phyloP scores from a whole-genome alignment of 2,888 invertebrate species.

The Punctoribates punctum region DNA sequence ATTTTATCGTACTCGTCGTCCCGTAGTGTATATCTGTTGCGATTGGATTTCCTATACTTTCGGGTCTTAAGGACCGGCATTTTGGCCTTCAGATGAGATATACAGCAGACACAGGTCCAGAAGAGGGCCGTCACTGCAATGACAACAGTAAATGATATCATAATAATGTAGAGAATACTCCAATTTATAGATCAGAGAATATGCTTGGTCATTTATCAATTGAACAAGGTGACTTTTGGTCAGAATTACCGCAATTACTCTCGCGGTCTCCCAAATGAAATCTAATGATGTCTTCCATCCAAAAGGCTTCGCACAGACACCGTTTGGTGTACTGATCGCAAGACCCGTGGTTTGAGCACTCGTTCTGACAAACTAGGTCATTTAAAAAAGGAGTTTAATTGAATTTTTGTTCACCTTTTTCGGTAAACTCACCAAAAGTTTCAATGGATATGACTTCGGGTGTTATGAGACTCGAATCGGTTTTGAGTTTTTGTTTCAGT shows the following conservation, averaged over 20 bases:
- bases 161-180: slow-evolving; percentile 87
- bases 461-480: slow-evolving; percentile 68
- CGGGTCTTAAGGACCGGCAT: background rate
- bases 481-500: slow-evolving; percentile 65
- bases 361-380: slow-evolving; percentile 83
- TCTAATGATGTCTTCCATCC: slow-evolving; percentile 82
- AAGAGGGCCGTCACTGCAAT: slow-evolving; percentile 48
- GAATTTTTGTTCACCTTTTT: background rate
- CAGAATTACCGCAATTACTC: slow-evolving; percentile 71
- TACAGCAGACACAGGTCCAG: slow-evolving; percentile 34
- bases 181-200: slow-evolving; percentile 63
- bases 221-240: no score
- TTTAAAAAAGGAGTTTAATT: slow-evolving; percentile 16
- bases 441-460: slow-evolving; percentile 72
- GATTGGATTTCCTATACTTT: slow-evolving; percentile 50
- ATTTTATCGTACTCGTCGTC: slow-evolving; percentile 52
- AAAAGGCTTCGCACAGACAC: slow-evolving; percentile 89
- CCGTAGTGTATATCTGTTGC: slow-evolving; percentile 53
- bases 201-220: no score
- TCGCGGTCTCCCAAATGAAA: slow-evolving; percentile 65
- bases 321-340: slow-evolving; percentile 77
- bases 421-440: slow-evolving; percentile 59
- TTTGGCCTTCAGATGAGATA: background rate
- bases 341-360: slow-evolving; percentile 82
- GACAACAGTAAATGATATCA: slow-evolving; percentile 56